Percentiles rank a stretch among this genome's conserved stretches.
Conservation (phyloP, 2,797 vertebrate genomes). For the Mormyrus hasselquistii region DNA sequence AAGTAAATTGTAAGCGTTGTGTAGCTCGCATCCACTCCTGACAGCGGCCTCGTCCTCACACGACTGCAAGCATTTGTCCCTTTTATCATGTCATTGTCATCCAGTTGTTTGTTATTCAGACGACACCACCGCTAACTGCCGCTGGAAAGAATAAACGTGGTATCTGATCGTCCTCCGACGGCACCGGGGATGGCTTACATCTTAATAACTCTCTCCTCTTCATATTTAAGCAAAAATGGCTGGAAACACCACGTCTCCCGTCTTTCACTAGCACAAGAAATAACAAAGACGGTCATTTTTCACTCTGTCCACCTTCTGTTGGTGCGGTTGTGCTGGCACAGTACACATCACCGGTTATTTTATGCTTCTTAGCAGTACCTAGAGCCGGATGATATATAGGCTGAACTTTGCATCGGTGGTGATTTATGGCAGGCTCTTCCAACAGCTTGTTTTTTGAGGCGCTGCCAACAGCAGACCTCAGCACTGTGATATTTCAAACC, state of each 20-base stretch:
- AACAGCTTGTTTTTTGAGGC: background rate
- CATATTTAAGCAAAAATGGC: background rate
- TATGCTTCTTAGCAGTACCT: background rate
- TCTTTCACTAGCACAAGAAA: background rate
- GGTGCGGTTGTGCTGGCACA: background rate
- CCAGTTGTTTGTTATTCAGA: background rate
- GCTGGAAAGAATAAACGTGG: too few relatives aligned
- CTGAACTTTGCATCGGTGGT: background rate
- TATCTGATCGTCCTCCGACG: background rate
- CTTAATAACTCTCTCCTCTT: background rate
- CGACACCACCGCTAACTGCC: background rate
- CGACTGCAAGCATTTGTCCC: background rate
- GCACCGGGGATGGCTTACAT: background rate
- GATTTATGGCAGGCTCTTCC: background rate
- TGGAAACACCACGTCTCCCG: background rate
- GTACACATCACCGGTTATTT: background rate
- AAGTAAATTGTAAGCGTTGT: background rate
- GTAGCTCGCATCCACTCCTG: background rate
- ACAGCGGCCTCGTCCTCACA: background rate
- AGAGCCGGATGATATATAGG: background rate
- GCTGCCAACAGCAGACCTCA: background rate
- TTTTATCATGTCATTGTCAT: background rate
- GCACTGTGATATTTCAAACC: background rate
- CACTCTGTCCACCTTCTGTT: background rate
- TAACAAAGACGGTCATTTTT: background rate